Conservation (phyloP, 2,113 vertebrate species). For the Numida meleagris region DNA sequence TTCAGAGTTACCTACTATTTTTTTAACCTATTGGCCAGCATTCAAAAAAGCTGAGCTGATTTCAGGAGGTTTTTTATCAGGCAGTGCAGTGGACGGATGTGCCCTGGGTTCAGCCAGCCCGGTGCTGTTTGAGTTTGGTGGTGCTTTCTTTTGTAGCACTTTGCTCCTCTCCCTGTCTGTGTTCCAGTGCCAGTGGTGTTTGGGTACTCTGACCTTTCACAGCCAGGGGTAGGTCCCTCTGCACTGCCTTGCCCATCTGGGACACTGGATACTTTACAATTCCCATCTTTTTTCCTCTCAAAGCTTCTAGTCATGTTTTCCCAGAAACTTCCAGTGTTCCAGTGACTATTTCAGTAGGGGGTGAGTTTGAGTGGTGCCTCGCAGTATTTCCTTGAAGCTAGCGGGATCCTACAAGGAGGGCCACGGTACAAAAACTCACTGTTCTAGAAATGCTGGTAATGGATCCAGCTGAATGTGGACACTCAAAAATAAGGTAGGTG, state of each 20-base stretch:
- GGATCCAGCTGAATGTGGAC: not conserved
- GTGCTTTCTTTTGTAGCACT: not conserved
- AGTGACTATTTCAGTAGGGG: not conserved
- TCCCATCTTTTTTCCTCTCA: not conserved
- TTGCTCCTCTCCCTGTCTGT: not conserved
- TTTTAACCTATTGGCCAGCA: not conserved
- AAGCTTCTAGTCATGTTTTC: not conserved
- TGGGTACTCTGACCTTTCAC: rapidly evolving
- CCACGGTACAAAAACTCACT: not conserved
- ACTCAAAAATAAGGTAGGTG: not conserved
- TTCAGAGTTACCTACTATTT: not conserved
- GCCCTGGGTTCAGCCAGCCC: not conserved
- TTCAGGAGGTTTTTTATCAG: not conserved
- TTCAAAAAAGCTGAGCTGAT: not conserved
- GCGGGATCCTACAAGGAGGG: not conserved
- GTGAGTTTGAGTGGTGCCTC: not conserved
- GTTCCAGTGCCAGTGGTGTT: rapidly evolving
- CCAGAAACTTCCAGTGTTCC: not conserved
- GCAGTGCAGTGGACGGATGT: not conserved
- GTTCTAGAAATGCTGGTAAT: not conserved
- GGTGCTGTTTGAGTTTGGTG: not conserved
- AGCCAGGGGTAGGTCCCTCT: not conserved
- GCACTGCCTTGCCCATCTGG: not conserved
- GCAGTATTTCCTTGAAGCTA: not conserved
- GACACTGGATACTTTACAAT: not conserved